A percentile compares a stretch with the other conserved stretches of the same genome.
These are phyloP conservation scores for Bovichtus diacanthus DNA, from an alignment of 2,797 vertebrate genomes.

Conservation along the genomic window DNA sequence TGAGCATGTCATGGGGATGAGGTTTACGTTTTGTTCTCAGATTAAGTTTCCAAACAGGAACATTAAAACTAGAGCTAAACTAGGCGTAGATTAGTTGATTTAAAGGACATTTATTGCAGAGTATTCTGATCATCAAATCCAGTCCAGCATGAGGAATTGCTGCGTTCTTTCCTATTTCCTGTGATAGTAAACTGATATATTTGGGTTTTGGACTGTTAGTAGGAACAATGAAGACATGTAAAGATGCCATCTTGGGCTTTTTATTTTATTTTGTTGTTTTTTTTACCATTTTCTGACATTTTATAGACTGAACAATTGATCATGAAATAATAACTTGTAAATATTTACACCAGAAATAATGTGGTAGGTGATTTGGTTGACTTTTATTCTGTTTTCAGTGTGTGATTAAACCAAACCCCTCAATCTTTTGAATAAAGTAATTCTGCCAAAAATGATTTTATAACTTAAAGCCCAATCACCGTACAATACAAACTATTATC, in stretches of 20 bases:
- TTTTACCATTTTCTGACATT: neutral
- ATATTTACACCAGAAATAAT: neutral
- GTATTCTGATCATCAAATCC: neutral
- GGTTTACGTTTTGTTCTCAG: constrained; percentile 10
- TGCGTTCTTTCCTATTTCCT: neutral
- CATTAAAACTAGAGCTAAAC: neutral
- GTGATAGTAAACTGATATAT: neutral
- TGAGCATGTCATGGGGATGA: constrained; percentile 18
- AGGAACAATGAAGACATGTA: neutral
- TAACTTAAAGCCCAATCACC: neutral
- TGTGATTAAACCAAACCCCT: neutral
- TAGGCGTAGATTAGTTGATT: neutral
- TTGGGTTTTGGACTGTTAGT: neutral
- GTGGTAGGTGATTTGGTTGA: neutral
- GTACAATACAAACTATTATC: neutral
- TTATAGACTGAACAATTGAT: neutral
- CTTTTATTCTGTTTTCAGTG: neutral
- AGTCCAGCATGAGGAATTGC: neutral
- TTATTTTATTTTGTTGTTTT: neutral
- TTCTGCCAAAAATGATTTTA: neutral
- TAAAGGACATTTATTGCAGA: neutral
- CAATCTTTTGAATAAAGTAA: neutral
- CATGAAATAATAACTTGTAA: neutral
- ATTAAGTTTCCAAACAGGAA: neutral
- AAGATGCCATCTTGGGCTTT: neutral